Base-by-base conservation (phyloP, 2,888 invertebrate genomes). In the Orthosia incerta region DNA sequence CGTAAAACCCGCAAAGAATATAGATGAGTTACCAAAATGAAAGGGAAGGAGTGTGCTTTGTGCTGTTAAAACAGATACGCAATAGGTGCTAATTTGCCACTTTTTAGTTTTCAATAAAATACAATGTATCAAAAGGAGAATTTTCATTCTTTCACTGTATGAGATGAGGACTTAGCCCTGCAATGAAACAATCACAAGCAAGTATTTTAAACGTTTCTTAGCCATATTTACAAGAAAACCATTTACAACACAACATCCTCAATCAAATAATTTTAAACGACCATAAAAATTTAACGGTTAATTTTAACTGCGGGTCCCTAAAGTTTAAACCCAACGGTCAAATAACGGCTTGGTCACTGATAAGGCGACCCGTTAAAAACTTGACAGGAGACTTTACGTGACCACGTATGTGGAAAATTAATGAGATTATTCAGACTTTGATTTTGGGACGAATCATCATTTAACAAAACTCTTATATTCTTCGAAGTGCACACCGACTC, bases 311-410 rank as follows among this genome's bases (percentile, higher is more conserved):
- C 70, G 48, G 82, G 18, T 56, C 83, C 78, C 85, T 78, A 86
- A 86, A 55, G 31, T 82, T 85, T 60, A 72, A 84, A 59, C 48
- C 0, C 69, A 86, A 84, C 80, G 69, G 72, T 65, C 71, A n/a
- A 71, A 64, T 72, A 85, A 85, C 85, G 83, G 80, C 55, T 60
- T 39, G 55, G 53, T 23, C 45, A 74, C 68, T 70, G 80, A 78
- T 78, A 79, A 69, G 31, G 57, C 45, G 18, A 31, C 55, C 55
- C 15, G 78, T 77, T 79, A 46, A 69, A n/a, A 15, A 20, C 15
- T 71, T 74, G 68, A 65, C 71, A 59, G 51, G 50, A 23, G 23
- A 55, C 53, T 71, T 75, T 51, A 68, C 16, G 11, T 45, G 31
- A 61, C 7, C 39, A 72, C 20, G 60, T 50, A 57, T 31, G 48